These are phyloP conservation scores for Brachyistius frenatus DNA, from an alignment of 2,113 vertebrate genomes.

Conservation along the genomic window DNA sequence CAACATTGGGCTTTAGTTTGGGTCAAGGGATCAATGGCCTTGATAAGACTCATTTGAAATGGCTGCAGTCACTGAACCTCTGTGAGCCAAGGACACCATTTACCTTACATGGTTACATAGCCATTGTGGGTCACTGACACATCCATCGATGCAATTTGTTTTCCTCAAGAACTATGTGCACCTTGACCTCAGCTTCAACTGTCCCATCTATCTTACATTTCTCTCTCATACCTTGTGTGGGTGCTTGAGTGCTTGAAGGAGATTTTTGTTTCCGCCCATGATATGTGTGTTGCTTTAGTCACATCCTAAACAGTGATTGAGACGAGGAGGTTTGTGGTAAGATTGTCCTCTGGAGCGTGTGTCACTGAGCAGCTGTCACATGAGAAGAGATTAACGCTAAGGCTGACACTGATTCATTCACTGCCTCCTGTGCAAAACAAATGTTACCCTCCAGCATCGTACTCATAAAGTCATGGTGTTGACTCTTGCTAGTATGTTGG, in stretches of 20 bases:
- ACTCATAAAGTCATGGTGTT: constrained; percentile 1
- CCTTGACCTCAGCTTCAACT: constrained; percentile 49
- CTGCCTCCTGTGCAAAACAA: constrained; percentile 24
- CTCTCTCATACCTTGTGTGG: not conserved
- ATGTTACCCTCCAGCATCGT: constrained; percentile 7
- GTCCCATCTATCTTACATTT: constrained; percentile 11
- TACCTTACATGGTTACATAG: constrained; percentile 46
- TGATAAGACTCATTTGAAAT: constrained; percentile 66
- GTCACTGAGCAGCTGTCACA: constrained; percentile 47
- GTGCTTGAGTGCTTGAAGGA: not conserved
- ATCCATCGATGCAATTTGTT: constrained; percentile 45
- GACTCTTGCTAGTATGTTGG: no score
- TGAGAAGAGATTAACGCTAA: constrained; percentile 35
- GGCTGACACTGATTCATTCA: constrained; percentile 16
- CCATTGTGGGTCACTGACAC: constrained; percentile 62
- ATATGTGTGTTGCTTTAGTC: constrained; percentile 15
- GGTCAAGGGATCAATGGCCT: constrained; percentile 47
- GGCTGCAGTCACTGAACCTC: constrained; percentile 57
- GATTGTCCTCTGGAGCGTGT: constrained; percentile 33
- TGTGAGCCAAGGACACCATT: constrained; percentile 68
- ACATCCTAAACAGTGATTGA: constrained; percentile 21
- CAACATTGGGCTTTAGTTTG: constrained; percentile 32
- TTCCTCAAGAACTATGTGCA: constrained; percentile 42
- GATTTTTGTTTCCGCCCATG: not conserved
- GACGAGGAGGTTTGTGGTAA: constrained; percentile 33